phyloP scores from a whole-genome alignment of 2,888 invertebrate genomes.

The Caenorhabditis sulstoni region DNA sequence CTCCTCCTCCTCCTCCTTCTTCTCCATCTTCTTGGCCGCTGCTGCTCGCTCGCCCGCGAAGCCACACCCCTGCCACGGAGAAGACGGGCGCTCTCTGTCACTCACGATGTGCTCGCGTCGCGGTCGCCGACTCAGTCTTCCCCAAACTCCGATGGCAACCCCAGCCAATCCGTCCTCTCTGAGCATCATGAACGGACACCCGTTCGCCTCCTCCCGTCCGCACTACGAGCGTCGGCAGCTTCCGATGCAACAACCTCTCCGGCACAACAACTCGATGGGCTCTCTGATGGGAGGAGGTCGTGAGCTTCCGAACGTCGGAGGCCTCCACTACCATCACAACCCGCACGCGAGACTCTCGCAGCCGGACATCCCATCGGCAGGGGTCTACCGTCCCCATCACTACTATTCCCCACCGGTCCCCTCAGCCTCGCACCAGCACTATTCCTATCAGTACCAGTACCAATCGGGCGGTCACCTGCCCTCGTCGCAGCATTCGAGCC shows the following conservation, averaged over 20 bases:
- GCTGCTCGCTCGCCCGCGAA: constrained; percentile 26
- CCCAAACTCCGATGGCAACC: constrained; percentile 50
- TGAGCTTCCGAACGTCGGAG: constrained; percentile 2
- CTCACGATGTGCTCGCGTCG: constrained; percentile 54
- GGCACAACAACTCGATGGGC: constrained; percentile 50
- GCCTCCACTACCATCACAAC: constrained; percentile 23
- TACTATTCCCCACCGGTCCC: constrained; percentile 47
- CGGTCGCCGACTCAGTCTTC: constrained; percentile 56
- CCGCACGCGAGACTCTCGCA: constrained; percentile 60
- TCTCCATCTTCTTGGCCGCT: constrained; percentile 16
- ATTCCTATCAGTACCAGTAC: constrained; percentile 37
- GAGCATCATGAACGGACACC: constrained; percentile 36
- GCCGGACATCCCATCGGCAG: constrained; percentile 56
- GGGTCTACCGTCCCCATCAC: constrained; percentile 45
- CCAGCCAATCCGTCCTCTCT: constrained; percentile 34
- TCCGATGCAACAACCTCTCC: constrained; percentile 49
- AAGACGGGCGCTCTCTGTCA: constrained; percentile 26
- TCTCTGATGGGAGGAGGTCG: constrained; percentile 29
- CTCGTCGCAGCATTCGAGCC: constrained; percentile 47
- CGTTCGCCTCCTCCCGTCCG: constrained; percentile 43
- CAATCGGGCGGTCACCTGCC: constrained; percentile 36
- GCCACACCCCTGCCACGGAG: constrained; percentile 46
- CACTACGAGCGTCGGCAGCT: constrained; percentile 48
- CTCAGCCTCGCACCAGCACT: no score
- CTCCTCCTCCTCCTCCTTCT: constrained; percentile 5